Percentiles rank a stretch among this genome's conserved stretches.
These are phyloP conservation scores for Delichon dasypus DNA, from an alignment of 2,797 vertebrate genomes.

Conservation along the genomic window DNA sequence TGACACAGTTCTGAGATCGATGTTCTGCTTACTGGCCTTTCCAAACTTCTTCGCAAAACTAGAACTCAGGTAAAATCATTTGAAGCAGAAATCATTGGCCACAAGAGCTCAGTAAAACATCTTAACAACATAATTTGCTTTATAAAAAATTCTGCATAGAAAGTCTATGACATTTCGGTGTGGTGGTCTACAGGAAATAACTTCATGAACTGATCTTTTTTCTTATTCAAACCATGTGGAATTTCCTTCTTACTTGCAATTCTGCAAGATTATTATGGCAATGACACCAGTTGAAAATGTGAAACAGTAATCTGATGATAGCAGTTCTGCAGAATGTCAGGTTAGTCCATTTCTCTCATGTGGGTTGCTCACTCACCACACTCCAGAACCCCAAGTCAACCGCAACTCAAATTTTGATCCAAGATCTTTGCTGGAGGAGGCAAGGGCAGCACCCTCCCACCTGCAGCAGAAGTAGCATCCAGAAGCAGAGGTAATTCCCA, in stretches of 20 bases:
- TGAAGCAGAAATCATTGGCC: slow-evolving; percentile 9
- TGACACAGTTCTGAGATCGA: neutral
- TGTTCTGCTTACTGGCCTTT: slow-evolving; percentile 40
- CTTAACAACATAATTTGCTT: neutral
- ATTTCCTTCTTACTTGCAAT: neutral
- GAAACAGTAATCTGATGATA: neutral
- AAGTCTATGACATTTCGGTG: neutral
- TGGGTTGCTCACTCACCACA: neutral
- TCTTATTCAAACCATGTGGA: neutral
- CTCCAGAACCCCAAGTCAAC: neutral
- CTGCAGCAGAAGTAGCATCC: neutral
- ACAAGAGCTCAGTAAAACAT: neutral
- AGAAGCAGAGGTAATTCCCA: neutral
- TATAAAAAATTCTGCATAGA: neutral
- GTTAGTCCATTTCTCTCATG: neutral
- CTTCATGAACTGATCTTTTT: neutral
- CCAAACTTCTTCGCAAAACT: neutral
- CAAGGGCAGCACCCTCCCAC: neutral
- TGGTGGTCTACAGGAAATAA: neutral
- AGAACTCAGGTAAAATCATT: neutral
- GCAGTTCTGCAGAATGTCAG: neutral
- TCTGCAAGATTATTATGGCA: neutral
- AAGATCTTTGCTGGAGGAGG: neutral
- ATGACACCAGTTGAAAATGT: neutral
- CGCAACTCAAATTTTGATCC: neutral